A percentile compares a stretch with the other conserved stretches of the same genome.
Evolutionary conservation across 1,140 invertebrate species (phyloP).

Genomic region (Listronotus oregonensis): DNA sequence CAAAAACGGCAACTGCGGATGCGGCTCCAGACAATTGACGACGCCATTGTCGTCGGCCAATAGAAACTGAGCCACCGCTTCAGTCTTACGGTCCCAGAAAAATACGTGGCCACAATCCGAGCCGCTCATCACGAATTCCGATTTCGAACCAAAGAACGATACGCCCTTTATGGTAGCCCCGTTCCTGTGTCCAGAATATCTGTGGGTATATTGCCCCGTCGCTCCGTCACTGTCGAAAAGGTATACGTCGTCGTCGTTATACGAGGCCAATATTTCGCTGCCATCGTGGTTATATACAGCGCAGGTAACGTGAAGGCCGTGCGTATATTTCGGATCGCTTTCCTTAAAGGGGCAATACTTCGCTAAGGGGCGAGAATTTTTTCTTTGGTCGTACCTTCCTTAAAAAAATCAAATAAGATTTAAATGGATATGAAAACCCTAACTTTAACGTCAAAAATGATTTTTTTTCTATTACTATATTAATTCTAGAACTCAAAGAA

Average conservation of each 20-base stretch:
- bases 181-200: constrained; percentile 72
- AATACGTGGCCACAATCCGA: constrained; percentile 95
- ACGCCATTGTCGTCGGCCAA: constrained; percentile 84
- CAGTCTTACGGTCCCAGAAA: constrained; percentile 90
- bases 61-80: constrained; percentile 87
- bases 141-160: constrained; percentile 89
- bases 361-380: constrained; percentile 31
- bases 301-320: constrained; percentile 74
- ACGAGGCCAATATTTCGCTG: constrained; percentile 86
- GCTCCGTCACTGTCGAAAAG: constrained; percentile 74
- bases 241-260: constrained; percentile 94
- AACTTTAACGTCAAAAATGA: no score
- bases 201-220: constrained; percentile 64
- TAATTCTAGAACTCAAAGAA: no score
- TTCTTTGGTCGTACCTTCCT: constrained; percentile 56
- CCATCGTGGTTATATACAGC: constrained; percentile 92
- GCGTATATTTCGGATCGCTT: constrained; percentile 27
- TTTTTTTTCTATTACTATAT: no score
- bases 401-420: background rate
- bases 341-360: constrained; percentile 45
- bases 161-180: constrained; percentile 63
- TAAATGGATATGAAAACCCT: no score
- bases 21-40: constrained; percentile 89
- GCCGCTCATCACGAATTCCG: constrained; percentile 90
- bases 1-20: constrained; percentile 81